Conservation (phyloP, 1,140 invertebrate genomes). For the Maniola jurtina region DNA sequence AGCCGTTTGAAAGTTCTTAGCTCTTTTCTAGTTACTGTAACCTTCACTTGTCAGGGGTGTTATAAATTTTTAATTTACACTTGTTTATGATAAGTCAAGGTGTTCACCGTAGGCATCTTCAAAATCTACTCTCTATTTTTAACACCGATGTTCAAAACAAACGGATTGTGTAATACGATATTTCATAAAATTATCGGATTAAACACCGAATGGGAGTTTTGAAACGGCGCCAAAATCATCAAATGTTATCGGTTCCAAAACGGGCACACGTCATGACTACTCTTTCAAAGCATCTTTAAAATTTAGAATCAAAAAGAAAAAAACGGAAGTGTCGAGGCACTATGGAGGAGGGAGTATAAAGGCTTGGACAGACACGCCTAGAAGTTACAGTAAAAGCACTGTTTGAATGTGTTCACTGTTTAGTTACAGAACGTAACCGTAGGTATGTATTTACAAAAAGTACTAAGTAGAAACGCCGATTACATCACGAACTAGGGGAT, state of each 20-base stretch:
- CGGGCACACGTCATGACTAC: constrained; percentile 44
- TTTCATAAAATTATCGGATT: constrained; percentile 9
- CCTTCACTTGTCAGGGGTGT: too few relatives aligned
- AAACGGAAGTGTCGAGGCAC: constrained; percentile 51
- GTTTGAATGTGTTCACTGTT: too few relatives aligned
- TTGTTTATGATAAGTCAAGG: too few relatives aligned
- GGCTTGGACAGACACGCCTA: not conserved
- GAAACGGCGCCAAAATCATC: constrained; percentile 59
- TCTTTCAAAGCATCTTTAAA: constrained; percentile 45
- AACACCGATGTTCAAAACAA: not conserved
- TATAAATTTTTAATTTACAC: too few relatives aligned
- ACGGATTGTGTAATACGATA: constrained; percentile 13
- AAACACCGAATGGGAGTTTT: constrained; percentile 24
- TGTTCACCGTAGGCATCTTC: too few relatives aligned
- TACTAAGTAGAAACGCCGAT: too few relatives aligned
- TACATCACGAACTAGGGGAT: too few relatives aligned
- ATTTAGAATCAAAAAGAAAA: constrained; percentile 59
- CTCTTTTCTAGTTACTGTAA: too few relatives aligned
- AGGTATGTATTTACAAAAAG: too few relatives aligned
- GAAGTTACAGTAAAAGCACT: too few relatives aligned
- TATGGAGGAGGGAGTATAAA: constrained; percentile 15
- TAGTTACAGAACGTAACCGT: too few relatives aligned
- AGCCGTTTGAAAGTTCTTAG: too few relatives aligned
- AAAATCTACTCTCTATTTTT: not conserved
- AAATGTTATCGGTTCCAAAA: constrained; percentile 51